Percentiles rank a stretch among this genome's conserved stretches.
Conservation (phyloP, 2,888 invertebrate genomes). For the Dilophus febrilis region DNA sequence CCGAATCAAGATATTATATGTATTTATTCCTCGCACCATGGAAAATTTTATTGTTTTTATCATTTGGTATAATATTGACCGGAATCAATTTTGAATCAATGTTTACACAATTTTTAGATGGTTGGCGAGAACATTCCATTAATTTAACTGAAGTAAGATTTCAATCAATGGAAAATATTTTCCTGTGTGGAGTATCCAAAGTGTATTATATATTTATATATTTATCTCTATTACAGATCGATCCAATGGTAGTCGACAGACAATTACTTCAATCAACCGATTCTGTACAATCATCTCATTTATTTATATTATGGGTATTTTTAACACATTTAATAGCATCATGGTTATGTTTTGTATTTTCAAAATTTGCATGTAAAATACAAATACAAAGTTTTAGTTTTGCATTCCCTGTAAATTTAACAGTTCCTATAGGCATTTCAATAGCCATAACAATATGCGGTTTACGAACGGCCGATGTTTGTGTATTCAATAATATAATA, state of each 20-base stretch:
- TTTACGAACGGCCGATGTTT: conserved; percentile 44
- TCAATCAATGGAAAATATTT: too few species aligned
- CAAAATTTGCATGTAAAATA: conserved; percentile 76
- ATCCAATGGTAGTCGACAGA: not conserved
- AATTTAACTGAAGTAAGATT: too few species aligned
- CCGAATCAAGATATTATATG: conserved; percentile 49
- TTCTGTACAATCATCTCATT: conserved; percentile 13
- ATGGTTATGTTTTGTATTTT: conserved; percentile 46
- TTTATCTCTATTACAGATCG: not conserved
- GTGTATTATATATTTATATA: too few species aligned
- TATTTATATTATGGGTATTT: conserved; percentile 36
- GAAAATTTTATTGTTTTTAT: conserved; percentile 59
- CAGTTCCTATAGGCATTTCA: conserved; percentile 55
- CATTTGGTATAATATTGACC: conserved; percentile 40
- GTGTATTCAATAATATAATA: conserved; percentile 44
- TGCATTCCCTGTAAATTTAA: conserved; percentile 62
- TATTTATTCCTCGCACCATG: conserved; percentile 56
- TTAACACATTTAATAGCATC: conserved; percentile 47
- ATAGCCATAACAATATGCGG: conserved; percentile 50
- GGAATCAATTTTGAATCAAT: conserved; percentile 19
- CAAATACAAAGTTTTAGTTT: conserved; percentile 78
- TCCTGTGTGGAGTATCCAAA: too few species aligned
- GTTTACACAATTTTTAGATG: conserved; percentile 32
- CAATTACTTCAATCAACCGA: too few species aligned
- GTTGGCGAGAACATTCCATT: conserved; percentile 37